Base-by-base conservation (phyloP, 2,797 vertebrate genomes). In the Philypnodon macrostomus region DNA sequence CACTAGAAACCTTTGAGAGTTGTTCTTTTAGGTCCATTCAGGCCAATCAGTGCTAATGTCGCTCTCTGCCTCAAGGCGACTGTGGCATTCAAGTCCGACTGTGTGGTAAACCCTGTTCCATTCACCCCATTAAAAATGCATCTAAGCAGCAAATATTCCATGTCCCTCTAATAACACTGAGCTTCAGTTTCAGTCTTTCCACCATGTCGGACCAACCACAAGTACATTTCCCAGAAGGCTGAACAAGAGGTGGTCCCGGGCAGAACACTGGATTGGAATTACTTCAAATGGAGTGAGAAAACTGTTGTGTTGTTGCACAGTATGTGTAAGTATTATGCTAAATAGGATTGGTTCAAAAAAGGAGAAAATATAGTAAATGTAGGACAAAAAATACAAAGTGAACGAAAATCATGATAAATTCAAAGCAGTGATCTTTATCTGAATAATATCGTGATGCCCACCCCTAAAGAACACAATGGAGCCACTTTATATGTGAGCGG, bases 221-320 rank as follows among this genome's bases (percentile, higher is more conserved):
- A 71, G 68, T 55, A 66, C 39, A 58, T 70, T 69, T 68, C 59
- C 67, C 62, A 55, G 65, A 74, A 78, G 72, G 74, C 63, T 55
- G 56, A n/a, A 31, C 46, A 53, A 53, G 53, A 55, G 65, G 52
- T 49, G 63, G 73, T 75, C 61, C 36, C 45, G 55, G 47, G 6
- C n/a, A 45, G 49, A 53, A 18, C 53, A 59, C 68, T 53, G 45
- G 58, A 46, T 23, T 23, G 38, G 9, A 13, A 17, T 64, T 66
- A 71, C 40, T 41, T 70, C 47, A 59, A 35, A 47, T 31, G 2
- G 26, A 46, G 32, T 24, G 41, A 30, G 50, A n/a, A 15, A 26
- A 40, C 16, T n/a, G 18, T 15, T 19, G 27, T n/a, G n/a, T n/a
- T n/a, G n/a, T n/a, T n/a, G n/a, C n/a, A n/a, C n/a, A n/a, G n/a